phyloP scores from a whole-genome alignment of 2,888 invertebrate species.

The Drosophila pseudotalamancana region DNA sequence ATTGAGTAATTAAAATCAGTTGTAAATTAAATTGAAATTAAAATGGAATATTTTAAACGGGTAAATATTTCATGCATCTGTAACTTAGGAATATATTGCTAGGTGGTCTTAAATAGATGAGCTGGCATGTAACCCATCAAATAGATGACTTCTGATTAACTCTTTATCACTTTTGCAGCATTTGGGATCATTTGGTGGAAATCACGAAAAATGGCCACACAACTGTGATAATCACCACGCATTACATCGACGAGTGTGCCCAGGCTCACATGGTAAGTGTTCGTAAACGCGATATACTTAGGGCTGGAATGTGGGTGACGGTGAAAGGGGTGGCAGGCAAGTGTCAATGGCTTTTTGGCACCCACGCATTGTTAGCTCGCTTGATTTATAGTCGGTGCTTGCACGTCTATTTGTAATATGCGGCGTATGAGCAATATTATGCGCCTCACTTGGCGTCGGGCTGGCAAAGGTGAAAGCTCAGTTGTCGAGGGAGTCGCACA shows the following conservation, averaged over 20 bases:
- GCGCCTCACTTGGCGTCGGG: slow-evolving; percentile 15
- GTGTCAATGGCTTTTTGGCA: slow-evolving; percentile 72
- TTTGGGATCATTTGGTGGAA: slow-evolving; percentile 93
- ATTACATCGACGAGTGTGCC: slow-evolving; percentile 94
- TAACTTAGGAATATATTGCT: neutral
- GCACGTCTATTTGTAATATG: slow-evolving; percentile 72
- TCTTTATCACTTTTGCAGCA: slow-evolving; percentile 85
- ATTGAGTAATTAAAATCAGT: no score
- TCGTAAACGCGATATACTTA: neutral
- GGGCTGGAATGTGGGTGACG: neutral
- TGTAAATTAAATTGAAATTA: neutral
- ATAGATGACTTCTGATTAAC: slow-evolving; percentile 29
- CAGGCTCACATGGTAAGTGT: slow-evolving; percentile 92
- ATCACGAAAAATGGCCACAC: slow-evolving; percentile 90
- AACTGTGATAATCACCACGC: slow-evolving; percentile 94
- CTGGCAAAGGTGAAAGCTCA: slow-evolving; percentile 74
- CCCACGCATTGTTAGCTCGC: slow-evolving; percentile 71
- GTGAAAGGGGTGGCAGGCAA: slow-evolving; percentile 8
- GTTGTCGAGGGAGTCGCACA: slow-evolving; percentile 41
- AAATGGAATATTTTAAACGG: neutral
- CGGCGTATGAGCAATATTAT: slow-evolving; percentile 77
- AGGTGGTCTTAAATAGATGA: neutral
- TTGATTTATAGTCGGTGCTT: slow-evolving; percentile 69
- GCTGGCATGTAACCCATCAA: neutral
- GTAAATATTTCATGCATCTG: neutral